Evolutionary conservation across 2,113 vertebrate species (phyloP).

Genomic region (Glaucomys volans): DNA sequence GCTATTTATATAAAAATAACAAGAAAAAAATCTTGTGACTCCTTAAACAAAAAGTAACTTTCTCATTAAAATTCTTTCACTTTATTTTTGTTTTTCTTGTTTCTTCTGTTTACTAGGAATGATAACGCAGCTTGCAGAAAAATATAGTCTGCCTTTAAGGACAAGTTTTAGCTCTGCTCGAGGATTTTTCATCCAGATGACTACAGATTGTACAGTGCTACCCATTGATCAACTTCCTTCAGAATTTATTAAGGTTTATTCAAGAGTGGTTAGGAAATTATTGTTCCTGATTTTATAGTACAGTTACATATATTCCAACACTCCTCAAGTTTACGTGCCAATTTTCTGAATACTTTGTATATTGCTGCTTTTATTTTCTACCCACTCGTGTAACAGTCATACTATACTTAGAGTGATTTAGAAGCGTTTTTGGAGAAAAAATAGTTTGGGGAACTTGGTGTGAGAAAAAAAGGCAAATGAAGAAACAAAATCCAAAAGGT

Average conservation of each 20-base stretch:
- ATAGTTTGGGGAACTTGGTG: neutral
- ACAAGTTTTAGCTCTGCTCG: constrained; percentile 95
- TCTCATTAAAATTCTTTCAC: neutral
- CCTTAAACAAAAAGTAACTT: constrained; percentile 5
- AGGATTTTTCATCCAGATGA: constrained; percentile 98
- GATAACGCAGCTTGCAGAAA: constrained; percentile 93
- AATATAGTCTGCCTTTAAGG: constrained; percentile 93
- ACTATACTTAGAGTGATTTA: neutral
- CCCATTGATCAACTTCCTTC: constrained; percentile 91
- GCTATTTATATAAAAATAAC: constrained; percentile 30
- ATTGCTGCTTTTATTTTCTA: neutral
- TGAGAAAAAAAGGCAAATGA: neutral
- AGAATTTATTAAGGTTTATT: constrained; percentile 97
- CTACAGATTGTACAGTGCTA: constrained; percentile 87
- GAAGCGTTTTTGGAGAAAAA: neutral
- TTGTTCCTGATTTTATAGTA: constrained; percentile 48
- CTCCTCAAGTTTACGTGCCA: neutral
- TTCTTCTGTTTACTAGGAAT: constrained; percentile 87
- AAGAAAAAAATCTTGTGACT: constrained; percentile 15
- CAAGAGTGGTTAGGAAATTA: neutral
- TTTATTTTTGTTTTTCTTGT: constrained; percentile 42
- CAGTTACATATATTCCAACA: neutral
- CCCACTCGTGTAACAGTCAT: neutral
- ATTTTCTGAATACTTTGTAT: neutral
- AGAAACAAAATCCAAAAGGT: neutral